Percentiles rank a stretch among this genome's conserved stretches.
Conservation (phyloP, 2,113 vertebrate genomes). For the Nematolebias whitei region DNA sequence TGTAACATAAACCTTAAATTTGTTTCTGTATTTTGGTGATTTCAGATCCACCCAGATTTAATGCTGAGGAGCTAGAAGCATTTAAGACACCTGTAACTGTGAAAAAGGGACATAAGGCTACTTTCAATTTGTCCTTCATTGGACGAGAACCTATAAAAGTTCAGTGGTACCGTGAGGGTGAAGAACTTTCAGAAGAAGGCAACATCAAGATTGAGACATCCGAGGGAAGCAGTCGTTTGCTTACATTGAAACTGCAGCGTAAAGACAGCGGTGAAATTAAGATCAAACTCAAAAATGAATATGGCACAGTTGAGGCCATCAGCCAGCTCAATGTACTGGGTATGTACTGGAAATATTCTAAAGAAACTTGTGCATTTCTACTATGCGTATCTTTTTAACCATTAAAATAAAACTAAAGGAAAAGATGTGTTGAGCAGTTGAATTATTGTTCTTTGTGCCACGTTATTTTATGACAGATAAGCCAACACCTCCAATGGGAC, state of each 20-base stretch:
- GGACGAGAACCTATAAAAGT: slow-evolving; percentile 84
- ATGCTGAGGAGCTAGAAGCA: slow-evolving; percentile 73
- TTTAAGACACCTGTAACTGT: slow-evolving; percentile 79
- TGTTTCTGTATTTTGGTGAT: slow-evolving; percentile 1
- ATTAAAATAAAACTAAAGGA: background rate
- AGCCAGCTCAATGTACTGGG: slow-evolving; percentile 83
- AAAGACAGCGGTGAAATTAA: slow-evolving; percentile 88
- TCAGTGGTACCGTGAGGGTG: slow-evolving; percentile 85
- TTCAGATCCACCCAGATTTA: slow-evolving; percentile 86
- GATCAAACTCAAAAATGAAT: slow-evolving; percentile 87
- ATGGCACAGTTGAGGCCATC: slow-evolving; percentile 78
- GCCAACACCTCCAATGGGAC: slow-evolving; percentile 86
- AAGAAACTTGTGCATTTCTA: background rate
- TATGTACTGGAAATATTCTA: slow-evolving; percentile 62
- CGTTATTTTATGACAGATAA: slow-evolving; percentile 76
- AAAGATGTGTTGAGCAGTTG: background rate
- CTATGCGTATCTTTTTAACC: background rate
- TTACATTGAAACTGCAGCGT: slow-evolving; percentile 81
- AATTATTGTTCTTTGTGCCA: background rate
- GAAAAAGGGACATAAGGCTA: slow-evolving; percentile 84
- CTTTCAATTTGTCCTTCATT: slow-evolving; percentile 81
- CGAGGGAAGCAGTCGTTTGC: slow-evolving; percentile 73
- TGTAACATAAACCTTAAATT: slow-evolving; percentile 6
- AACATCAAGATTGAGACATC: slow-evolving; percentile 78
- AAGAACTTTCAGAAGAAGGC: slow-evolving; percentile 75